Evolutionary conservation across 23 tunicate species (phyloP), one percentile per base, ranked within the genome.

Genomic region (Phallusia fumigata): DNA sequence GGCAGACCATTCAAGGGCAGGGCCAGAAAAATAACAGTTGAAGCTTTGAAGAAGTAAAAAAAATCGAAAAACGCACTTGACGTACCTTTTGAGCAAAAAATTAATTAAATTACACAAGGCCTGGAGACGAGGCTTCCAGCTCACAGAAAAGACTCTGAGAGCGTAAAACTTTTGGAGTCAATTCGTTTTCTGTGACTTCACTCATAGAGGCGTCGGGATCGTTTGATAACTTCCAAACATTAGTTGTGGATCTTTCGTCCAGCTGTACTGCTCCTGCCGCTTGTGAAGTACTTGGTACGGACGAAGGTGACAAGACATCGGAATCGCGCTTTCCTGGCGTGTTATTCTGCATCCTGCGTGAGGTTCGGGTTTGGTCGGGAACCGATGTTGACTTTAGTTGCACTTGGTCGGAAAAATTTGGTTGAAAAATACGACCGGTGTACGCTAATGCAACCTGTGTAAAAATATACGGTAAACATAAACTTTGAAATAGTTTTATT

Each of bases 401-500:
- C 13, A 3, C 13, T 58, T 58, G 15, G 69, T 21, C 28, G 28
- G 69, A 24, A 11, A 24, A 13, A 22, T 5, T 22, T 24, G 69
- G 69, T 58, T 58, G 69, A 58, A 58, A 58, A 3, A 24, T 58
- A 21, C 69, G 69, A 16, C 69, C 69, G 69, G 69, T 58, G 69
- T 58, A 58, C 26, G 69, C 69, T 16, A 58, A 58, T 21, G 69
- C 69, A 24, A 58, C 69, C 69, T 58, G 69, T 24, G 13, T 3
- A 58, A 21, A 6, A 21, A 21, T 6, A 58, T 58, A 3, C 69
- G 69, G 28, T 58, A 6, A 58, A 8, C 3, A 24, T 5, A 58
- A 11, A 24, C 28, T 51, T 51, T 51, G 16, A 58, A 1, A 58
- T 40, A 40, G 47, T 10, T 40, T 40, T 40, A 3, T 40, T 40